Base-by-base conservation (phyloP, 2,113 vertebrate genomes). In the Fregetta grallaria region DNA sequence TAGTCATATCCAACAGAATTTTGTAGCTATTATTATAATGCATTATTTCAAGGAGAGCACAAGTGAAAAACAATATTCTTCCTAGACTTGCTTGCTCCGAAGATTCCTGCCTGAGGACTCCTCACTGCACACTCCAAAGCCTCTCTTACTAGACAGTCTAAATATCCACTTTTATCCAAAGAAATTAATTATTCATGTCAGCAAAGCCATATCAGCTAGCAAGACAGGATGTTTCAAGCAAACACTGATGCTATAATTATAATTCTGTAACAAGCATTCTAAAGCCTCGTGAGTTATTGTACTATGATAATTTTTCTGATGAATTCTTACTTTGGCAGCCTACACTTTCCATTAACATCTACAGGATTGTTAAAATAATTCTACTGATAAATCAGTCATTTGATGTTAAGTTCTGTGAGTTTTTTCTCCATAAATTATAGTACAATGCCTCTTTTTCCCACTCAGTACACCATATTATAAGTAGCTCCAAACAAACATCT, bases 151-250 rank as follows among this genome's bases (percentile, higher is more conserved):
- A 65, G 88, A 25, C 15, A 47, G 27, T 45, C 30, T 73, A 77
- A 94, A 83, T 32, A 82, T 4, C 58, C 50, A 66, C 25, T 92
- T 86, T 45, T 47, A 90, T 77, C 49, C 59, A 74, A 29, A 62
- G 4, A 66, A 92, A 85, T 90, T 61, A 93, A 93, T 92, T 95
- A 94, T 78, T 96, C 66, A 80, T 66, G 38, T n/a, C n/a, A 91
- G 68, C 47, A 90, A 92, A 86, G 15, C 23, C 53, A 86, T 49
- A 85, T 36, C 53, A 90, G 49, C 44, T 44, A 85, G 49, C 42
- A 89, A 87, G 50, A 79, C 29, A 77, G 42, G 25, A 18, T 59
- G n/a, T 63, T 96, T 86, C 73, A 89, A 91, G 76, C 10, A 88
- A 91, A 84, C 9, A 29, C 8, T 44, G 29, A 42, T 71, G n/a